Percentiles rank a stretch among this genome's conserved stretches.
These are phyloP conservation scores for Caerostris extrusa DNA, from an alignment of 1,140 invertebrate genomes.

Conservation along the genomic window DNA sequence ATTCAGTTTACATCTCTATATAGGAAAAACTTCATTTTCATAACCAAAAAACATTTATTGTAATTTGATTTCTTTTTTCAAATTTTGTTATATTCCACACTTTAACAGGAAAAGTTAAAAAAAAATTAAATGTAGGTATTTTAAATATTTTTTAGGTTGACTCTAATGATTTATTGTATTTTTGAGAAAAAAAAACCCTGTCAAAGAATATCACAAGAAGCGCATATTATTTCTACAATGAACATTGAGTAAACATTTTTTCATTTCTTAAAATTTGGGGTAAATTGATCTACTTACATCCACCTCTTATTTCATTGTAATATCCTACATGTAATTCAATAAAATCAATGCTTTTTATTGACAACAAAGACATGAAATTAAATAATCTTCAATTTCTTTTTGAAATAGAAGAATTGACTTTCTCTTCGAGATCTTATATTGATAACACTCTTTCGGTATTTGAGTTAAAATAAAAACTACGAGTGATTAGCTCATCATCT, in stretches of 20 bases:
- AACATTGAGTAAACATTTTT: slow-evolving; percentile 50
- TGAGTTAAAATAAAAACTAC: slow-evolving; percentile 25
- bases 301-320: slow-evolving; percentile 42
- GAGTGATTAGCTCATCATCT: background rate
- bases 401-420: slow-evolving; percentile 5
- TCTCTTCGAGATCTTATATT: slow-evolving; percentile 7
- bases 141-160: slow-evolving; percentile 39
- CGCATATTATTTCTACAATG: slow-evolving; percentile 45
- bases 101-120: slow-evolving; percentile 48
- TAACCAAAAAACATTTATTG: slow-evolving; percentile 56
- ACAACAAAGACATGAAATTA: slow-evolving; percentile 18
- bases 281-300: slow-evolving; percentile 20
- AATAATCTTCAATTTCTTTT: slow-evolving; percentile 35
- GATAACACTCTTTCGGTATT: slow-evolving; percentile 40
- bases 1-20: slow-evolving; percentile 29
- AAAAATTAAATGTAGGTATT: background rate
- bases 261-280: slow-evolving; percentile 41
- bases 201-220: slow-evolving; percentile 2
- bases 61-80: slow-evolving; percentile 35
- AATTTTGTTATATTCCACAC: slow-evolving; percentile 13
- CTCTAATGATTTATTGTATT: slow-evolving; percentile 27
- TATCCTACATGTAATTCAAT: slow-evolving; percentile 42
- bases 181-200: slow-evolving; percentile 9
- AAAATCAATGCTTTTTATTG: slow-evolving; percentile 34
- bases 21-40: slow-evolving; percentile 30